Conservation (phyloP, 2,113 vertebrate genomes). For the Solea solea region DNA sequence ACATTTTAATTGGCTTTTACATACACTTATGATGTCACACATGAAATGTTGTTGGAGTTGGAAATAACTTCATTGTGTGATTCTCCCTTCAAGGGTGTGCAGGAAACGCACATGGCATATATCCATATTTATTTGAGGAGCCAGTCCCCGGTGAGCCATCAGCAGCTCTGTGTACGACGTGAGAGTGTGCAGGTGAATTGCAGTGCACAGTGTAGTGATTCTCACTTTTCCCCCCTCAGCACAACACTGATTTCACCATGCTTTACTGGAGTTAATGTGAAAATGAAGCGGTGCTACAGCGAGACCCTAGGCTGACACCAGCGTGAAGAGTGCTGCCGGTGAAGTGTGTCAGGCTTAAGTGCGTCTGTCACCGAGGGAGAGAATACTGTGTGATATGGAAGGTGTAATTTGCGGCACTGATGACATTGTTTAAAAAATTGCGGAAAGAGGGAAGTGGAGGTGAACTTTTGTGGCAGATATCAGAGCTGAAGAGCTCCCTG, state of each 20-base stretch:
- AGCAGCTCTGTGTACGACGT: conserved; percentile 58
- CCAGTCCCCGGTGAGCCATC: conserved; percentile 35
- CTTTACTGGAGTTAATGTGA: conserved; percentile 75
- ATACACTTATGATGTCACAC: neutral
- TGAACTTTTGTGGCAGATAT: conserved; percentile 81
- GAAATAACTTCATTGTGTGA: conserved; percentile 17
- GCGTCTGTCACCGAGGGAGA: conserved; percentile 64
- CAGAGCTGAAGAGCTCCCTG: conserved; percentile 83
- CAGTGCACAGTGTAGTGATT: conserved; percentile 61
- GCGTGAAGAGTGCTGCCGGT: conserved; percentile 62
- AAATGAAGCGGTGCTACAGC: conserved; percentile 73
- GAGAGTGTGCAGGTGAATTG: conserved; percentile 59
- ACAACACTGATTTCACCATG: conserved; percentile 63
- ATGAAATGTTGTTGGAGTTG: neutral
- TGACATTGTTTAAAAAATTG: conserved; percentile 75
- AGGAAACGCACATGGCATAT: conserved; percentile 16
- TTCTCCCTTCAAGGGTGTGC: conserved; percentile 9
- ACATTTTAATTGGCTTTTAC: neutral
- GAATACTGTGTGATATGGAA: conserved; percentile 67
- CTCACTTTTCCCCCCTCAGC: conserved; percentile 41
- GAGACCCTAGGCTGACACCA: conserved; percentile 59
- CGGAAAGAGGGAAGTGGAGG: conserved; percentile 66
- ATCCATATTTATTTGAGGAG: conserved; percentile 8
- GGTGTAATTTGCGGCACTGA: conserved; percentile 66
- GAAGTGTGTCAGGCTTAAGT: conserved; percentile 73